phyloP scores from a whole-genome alignment of 2,797 vertebrate genomes.

The Bryconaethiops microstoma region DNA sequence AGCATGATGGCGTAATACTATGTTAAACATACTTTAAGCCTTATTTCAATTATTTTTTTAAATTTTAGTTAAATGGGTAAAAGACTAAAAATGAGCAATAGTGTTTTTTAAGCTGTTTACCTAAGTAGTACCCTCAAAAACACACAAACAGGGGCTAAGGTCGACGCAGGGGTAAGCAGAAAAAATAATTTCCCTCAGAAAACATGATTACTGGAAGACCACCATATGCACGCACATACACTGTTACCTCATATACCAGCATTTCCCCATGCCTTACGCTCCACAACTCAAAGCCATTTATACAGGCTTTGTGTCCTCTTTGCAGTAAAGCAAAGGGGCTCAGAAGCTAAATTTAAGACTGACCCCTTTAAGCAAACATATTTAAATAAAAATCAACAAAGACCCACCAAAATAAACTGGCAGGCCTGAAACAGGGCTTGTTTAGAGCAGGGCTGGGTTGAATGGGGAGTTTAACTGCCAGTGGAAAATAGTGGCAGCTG shows the following conservation, averaged over 20 bases:
- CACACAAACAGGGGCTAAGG: slow-evolving; percentile 23
- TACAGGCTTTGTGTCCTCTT: slow-evolving; percentile 47
- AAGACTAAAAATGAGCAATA: not conserved
- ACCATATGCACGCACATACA: not conserved
- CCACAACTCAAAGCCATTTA: slow-evolving; percentile 42
- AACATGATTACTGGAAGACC: slow-evolving; percentile 64
- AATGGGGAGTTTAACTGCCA: slow-evolving; percentile 56
- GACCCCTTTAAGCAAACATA: slow-evolving; percentile 69
- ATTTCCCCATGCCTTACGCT: slow-evolving; percentile 40
- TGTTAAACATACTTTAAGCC: not conserved
- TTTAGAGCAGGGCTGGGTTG: slow-evolving; percentile 61
- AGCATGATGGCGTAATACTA: not conserved
- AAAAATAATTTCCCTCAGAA: slow-evolving; percentile 68
- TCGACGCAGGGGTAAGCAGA: slow-evolving; percentile 55
- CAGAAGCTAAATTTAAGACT: slow-evolving; percentile 71
- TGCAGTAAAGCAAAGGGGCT: slow-evolving; percentile 59
- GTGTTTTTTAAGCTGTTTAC: not conserved
- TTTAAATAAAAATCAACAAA: slow-evolving; percentile 66
- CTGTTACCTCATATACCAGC: slow-evolving; percentile 1
- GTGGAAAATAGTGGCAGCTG: slow-evolving; percentile 69
- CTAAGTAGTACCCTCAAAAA: not conserved
- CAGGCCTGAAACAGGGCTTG: slow-evolving; percentile 66
- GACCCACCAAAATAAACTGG: slow-evolving; percentile 69
- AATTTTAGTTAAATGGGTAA: not conserved
- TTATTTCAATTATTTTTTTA: not conserved